Evolutionary conservation across 2,888 invertebrate species (phyloP), one percentile per base, ranked within the genome.

Genomic region (Hecatera dysodea): DNA sequence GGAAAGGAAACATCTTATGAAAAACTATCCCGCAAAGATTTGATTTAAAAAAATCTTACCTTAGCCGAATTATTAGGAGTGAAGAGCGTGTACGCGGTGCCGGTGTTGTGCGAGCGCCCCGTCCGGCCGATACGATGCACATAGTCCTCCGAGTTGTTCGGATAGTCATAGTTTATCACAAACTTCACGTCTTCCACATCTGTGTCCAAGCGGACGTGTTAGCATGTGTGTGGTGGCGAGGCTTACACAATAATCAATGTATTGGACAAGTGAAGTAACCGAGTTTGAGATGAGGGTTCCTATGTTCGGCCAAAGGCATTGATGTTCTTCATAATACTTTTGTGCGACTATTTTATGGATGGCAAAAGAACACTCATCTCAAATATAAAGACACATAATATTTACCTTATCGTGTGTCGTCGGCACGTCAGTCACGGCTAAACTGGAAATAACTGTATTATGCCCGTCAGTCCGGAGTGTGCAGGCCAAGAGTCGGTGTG

Each of bases 111-210:
- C 42, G 98, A 98, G 69, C 99, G 97, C 60, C 99, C 99, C 44
- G 99, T 99, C 84, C 99, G 98, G 42, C 99, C 99, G 91, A 99
- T 99, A 80, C 99, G 98, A 89, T 99, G 99, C 79, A 99, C 99
- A 95, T 99, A 99, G 95, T 99, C 99, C 96, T 99, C 99, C 5
- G 99, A 99, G 93, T 98, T 98, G 92, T 98, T 98, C 70, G 99
- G 99, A 95, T 99, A 99, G 96, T 99, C 99, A 97, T 98, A 99
- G 97, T 99, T 99, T 96, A 99, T 99, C 89, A 99, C 99, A 97
- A 98, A 99, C 97, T 99, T 99, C 93, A 99, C 99, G 96, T 99
- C 99, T 93, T 99, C 99, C 94, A 99, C 99, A 97, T 99, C 99
- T 99, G 97, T 84, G 85, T 82, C 80, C 75, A 82, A 86, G 68